phyloP scores from a whole-genome alignment of 30 jellyfish, hydroid and myxozoan genomes.

The Hydra vulgaris region DNA sequence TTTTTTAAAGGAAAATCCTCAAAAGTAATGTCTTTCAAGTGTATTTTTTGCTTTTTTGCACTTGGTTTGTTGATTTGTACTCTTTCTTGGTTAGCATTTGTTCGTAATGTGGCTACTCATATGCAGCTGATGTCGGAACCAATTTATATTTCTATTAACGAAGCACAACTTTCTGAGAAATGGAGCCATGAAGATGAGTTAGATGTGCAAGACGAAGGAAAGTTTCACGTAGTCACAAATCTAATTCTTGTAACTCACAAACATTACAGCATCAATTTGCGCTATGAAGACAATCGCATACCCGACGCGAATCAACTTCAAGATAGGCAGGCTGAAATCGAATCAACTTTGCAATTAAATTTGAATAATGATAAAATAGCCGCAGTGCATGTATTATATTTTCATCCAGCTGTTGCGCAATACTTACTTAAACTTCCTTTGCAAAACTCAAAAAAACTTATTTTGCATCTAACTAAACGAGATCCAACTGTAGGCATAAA shows the following conservation, averaged over 20 bases:
- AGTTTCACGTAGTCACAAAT: slow-evolving; percentile 69
- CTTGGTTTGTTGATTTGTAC: background rate
- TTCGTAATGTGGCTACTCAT: background rate
- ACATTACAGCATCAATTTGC: slow-evolving; percentile 25
- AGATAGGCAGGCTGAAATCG: slow-evolving; percentile 69
- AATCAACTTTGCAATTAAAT: slow-evolving; percentile 46
- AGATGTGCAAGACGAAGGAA: slow-evolving; percentile 27
- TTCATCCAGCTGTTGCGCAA: slow-evolving; percentile 36
- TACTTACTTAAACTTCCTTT: slow-evolving; percentile 33
- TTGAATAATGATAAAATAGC: slow-evolving; percentile 54
- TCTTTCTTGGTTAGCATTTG: background rate
- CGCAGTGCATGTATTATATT: slow-evolving; percentile 55
- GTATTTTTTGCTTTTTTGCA: background rate
- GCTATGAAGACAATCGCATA: slow-evolving; percentile 31
- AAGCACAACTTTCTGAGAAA: slow-evolving; percentile 30
- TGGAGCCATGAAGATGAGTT: slow-evolving; percentile 24
- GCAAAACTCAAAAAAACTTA: slow-evolving; percentile 34
- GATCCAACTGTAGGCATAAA: slow-evolving; percentile 66
- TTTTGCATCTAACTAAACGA: slow-evolving; percentile 53
- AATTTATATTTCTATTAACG: background rate
- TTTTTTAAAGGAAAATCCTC: background rate
- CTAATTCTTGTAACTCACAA: slow-evolving; percentile 51
- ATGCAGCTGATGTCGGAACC: background rate
- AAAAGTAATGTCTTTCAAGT: background rate
- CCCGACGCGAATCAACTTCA: slow-evolving; percentile 47